phyloP scores from a whole-genome alignment of 2,888 invertebrate genomes.

The Ormyrus thymus region DNA sequence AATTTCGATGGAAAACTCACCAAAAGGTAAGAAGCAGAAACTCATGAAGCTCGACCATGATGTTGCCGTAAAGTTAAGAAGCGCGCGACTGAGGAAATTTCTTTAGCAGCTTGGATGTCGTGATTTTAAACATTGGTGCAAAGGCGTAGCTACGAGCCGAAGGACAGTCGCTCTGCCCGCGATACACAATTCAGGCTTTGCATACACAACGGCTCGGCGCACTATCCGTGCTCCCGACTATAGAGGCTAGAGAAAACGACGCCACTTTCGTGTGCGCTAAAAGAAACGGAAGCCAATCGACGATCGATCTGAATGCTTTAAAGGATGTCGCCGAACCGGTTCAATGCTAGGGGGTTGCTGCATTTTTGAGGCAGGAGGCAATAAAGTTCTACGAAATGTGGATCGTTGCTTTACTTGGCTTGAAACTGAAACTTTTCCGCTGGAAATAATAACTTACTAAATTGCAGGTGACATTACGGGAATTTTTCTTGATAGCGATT shows the following conservation, averaged over 20 bases:
- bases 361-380: too few species aligned
- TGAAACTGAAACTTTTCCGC: too few species aligned
- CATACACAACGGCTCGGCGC: not conserved
- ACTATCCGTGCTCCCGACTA: too few species aligned
- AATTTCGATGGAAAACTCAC: constrained; percentile 52
- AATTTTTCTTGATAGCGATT: too few species aligned
- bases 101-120: constrained; percentile 9
- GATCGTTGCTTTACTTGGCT: too few species aligned
- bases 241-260: not conserved
- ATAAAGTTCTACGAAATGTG: too few species aligned
- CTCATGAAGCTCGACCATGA: constrained; percentile 64
- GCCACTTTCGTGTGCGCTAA: constrained; percentile 28
- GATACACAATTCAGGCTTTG: not conserved
- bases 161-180: not conserved
- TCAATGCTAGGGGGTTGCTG: not conserved
- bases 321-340: not conserved
- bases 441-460: too few species aligned
- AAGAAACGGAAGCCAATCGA: constrained; percentile 37
- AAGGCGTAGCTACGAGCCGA: not conserved
- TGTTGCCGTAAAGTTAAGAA: constrained; percentile 45
- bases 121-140: constrained; percentile 33
- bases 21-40: constrained; percentile 62
- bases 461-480: too few species aligned
- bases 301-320: constrained; percentile 25
- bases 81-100: constrained; percentile 54